Evolutionary conservation across 2,113 vertebrate species (phyloP), one percentile per base, ranked within the genome.

Genomic region (Prunella himalayana): DNA sequence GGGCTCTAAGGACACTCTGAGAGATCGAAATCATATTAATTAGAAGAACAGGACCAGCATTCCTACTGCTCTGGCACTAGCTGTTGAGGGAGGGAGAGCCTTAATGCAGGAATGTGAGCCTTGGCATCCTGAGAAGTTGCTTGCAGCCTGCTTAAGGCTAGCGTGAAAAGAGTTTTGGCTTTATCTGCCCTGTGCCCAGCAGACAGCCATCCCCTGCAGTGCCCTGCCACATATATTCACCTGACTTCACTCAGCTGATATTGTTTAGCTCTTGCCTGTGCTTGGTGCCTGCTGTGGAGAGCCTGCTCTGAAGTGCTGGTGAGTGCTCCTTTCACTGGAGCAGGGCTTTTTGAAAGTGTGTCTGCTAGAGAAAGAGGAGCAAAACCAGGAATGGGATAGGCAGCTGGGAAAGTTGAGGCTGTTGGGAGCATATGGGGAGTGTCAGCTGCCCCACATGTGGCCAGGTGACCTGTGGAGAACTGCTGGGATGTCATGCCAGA

Each of bases 1-100:
- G 68, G 51, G 88, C 92, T 96, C 92, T 68, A 72, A 92, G 86
- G 69, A 94, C 51, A 81, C 63, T 86, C 66, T 33, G 30, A 69
- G 76, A 95, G 75, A 83, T 71, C 13, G 21, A 83, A 94, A 88
- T 94, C 53, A 47, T 78, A 94, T 88, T 96, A 96, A 96, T 94
- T 94, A 95, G 66, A 94, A 94, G 78, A 91, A 80, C 35, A 90
- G 60, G 64, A 86, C 51, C 71, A 78, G 68, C 42, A 70, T 60
- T 95, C 60, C 85, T 83, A 81, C 80, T 56, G 82, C 90, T 96
- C 27, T 81, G 80, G 56, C 49, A 33, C 47, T 90, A 41, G 90
- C 54, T 82, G 51, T 25, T 70, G 45, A 80, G 50, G 45, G 65
- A 59, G 24, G 39, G 25, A 90, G 44, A 88, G 80, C 24, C 76